Evolutionary conservation across 2,888 invertebrate species (phyloP), one percentile per base, ranked within the genome.

Genomic region (Pemphredon lugubris): DNA sequence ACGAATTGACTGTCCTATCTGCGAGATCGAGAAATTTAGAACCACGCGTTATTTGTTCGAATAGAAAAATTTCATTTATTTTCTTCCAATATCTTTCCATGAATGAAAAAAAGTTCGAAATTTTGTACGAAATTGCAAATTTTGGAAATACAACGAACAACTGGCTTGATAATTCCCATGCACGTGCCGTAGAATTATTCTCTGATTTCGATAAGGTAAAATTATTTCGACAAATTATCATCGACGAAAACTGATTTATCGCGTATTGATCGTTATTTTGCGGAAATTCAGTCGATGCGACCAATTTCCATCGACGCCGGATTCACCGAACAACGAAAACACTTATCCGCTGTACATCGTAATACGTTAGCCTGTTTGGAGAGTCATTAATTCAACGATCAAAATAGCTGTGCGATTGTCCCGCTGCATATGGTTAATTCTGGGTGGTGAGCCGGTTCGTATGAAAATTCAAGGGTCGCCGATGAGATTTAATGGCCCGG

Each of bases 391-490:
- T 78, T 42, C 67, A 39, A 51, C 40, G 61, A 60, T 68, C 26
- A 7, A 26, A 26, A 7, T 26, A 70, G 61, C 34, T 20, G 40
- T 45, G 67, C 50, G 74, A 78, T 71, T 71, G 67, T 71, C 37
- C 58, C 51, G 30, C 16, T 39, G 68, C 66, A 78, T 71, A 48
- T 32, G 42, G 59, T 47, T 74, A 78, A 78, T 74, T 78, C 50
- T 61, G 63, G 53, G 47, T 66, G 55, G 59, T 48, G 39, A 37
- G 16, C 37, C 39, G 42, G n/a, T 40, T 67, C 40, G 21, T 48
- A 67, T 67, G 77, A 76, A 73, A 77, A 76, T 76, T 66, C 73
- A 59, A 77, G 40, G 40, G 59, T 45, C 60, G 39, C 50, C 68
- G 61, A 59, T 65, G 51, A 50, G 40, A 73, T 68, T 61, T 77